Evolutionary conservation across 2,888 invertebrate species (phyloP).

Genomic region (Bedellia somnulentella): DNA sequence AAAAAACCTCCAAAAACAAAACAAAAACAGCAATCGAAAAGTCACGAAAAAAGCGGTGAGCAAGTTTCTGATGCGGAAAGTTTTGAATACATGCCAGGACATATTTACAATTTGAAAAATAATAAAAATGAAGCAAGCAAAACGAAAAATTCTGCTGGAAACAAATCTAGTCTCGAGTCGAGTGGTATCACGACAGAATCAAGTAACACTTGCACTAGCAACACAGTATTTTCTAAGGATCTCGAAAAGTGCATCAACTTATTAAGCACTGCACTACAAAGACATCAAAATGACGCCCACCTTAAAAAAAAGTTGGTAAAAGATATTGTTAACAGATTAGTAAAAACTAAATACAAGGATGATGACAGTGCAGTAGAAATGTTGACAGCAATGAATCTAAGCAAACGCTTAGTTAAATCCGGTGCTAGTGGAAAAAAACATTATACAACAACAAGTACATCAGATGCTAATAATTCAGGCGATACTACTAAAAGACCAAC

Average conservation of each 20-base stretch:
- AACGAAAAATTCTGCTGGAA: conserved; percentile 21
- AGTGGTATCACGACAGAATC: conserved; percentile 41
- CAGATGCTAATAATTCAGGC: conserved; percentile 30
- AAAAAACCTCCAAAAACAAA: conserved; percentile 6
- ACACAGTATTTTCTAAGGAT: conserved; percentile 55
- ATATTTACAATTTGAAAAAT: conserved; percentile 59
- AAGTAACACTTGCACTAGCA: conserved; percentile 27
- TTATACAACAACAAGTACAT: conserved; percentile 38
- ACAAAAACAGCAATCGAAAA: background rate
- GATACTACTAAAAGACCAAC: conserved; percentile 26
- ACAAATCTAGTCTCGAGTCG: conserved; percentile 49
- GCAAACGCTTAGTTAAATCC: conserved; percentile 22
- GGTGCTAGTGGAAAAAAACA: conserved; percentile 13
- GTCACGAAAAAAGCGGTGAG: conserved; percentile 28
- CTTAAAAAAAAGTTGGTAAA: conserved; percentile 66
- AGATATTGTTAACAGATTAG: conserved; percentile 64
- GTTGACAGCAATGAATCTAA: conserved; percentile 38
- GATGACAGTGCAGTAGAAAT: conserved; percentile 55
- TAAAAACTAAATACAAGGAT: conserved; percentile 61
- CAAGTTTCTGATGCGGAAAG: conserved; percentile 64
- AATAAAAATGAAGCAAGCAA: conserved; percentile 18
- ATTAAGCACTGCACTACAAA: conserved; percentile 60
- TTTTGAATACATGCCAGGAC: conserved; percentile 66
- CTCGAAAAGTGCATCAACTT: conserved; percentile 64
- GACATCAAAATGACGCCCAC: conserved; percentile 59